These are phyloP conservation scores for Crioceris asparagi DNA, from an alignment of 2,888 invertebrate species.

Conservation along the genomic window DNA sequence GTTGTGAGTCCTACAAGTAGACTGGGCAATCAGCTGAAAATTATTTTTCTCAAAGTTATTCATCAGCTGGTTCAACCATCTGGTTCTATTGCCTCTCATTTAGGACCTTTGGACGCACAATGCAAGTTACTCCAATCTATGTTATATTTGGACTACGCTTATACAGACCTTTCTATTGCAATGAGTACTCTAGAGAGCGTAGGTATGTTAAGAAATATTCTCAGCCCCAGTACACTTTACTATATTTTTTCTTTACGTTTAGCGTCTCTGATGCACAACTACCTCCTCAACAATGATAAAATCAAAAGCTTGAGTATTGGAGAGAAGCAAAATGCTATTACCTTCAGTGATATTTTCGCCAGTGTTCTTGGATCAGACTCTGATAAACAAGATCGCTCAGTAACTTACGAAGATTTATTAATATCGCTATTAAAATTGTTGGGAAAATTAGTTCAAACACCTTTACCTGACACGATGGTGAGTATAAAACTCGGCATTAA, in stretches of 20 bases:
- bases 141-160: constrained; percentile 52
- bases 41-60: constrained; percentile 57
- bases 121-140: constrained; percentile 59
- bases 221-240: neutral
- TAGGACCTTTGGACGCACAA: constrained; percentile 65
- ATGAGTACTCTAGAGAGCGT: constrained; percentile 65
- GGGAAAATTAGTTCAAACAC: constrained; percentile 50
- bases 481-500: constrained; percentile 4
- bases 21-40: constrained; percentile 48
- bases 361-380: constrained; percentile 56
- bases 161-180: constrained; percentile 58
- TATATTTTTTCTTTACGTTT: constrained; percentile 10
- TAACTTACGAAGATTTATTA: constrained; percentile 61
- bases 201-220: constrained; percentile 30
- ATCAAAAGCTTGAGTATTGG: constrained; percentile 45
- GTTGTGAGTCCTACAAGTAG: constrained; percentile 44
- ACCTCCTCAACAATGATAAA: constrained; percentile 44
- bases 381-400: constrained; percentile 50
- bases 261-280: constrained; percentile 40
- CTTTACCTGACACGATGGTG: constrained; percentile 40
- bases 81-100: constrained; percentile 51
- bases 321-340: constrained; percentile 43
- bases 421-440: constrained; percentile 58
- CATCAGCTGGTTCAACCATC: constrained; percentile 58
- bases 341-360: constrained; percentile 67